Evolutionary conservation across 2,888 invertebrate genomes (phyloP).

Genomic region (Harmothoe impar): DNA sequence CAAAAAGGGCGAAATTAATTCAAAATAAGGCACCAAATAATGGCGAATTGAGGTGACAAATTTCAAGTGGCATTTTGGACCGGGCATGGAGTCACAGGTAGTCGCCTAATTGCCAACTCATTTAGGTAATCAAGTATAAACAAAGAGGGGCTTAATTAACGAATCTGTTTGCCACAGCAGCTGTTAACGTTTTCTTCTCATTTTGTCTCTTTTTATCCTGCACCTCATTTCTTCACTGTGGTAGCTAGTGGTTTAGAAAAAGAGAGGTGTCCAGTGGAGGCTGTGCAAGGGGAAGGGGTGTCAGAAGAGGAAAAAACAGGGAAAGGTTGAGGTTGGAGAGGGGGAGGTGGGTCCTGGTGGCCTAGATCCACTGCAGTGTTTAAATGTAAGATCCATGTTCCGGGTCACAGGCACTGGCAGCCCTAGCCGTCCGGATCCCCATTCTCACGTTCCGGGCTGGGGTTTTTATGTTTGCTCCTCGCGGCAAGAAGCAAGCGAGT

Average conservation of each 20-base stretch:
- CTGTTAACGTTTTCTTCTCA: neutral
- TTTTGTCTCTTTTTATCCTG: no score
- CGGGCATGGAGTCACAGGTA: neutral
- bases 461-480: neutral
- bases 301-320: neutral
- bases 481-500: no score
- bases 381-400: slow-evolving; percentile 18
- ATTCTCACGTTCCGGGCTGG: neutral
- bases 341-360: neutral
- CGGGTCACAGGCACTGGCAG: neutral
- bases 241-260: neutral
- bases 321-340: neutral
- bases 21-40: no score
- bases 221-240: no score
- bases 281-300: neutral
- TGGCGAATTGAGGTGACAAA: no score
- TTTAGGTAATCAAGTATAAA: slow-evolving; percentile 25
- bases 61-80: neutral
- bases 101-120: neutral
- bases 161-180: neutral
- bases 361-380: neutral
- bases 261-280: neutral
- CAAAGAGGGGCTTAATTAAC: slow-evolving; percentile 45
- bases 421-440: neutral
- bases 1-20: no score